phyloP scores from a whole-genome alignment of 2,113 vertebrate genomes.

The Thalassarche chlororhynchos region DNA sequence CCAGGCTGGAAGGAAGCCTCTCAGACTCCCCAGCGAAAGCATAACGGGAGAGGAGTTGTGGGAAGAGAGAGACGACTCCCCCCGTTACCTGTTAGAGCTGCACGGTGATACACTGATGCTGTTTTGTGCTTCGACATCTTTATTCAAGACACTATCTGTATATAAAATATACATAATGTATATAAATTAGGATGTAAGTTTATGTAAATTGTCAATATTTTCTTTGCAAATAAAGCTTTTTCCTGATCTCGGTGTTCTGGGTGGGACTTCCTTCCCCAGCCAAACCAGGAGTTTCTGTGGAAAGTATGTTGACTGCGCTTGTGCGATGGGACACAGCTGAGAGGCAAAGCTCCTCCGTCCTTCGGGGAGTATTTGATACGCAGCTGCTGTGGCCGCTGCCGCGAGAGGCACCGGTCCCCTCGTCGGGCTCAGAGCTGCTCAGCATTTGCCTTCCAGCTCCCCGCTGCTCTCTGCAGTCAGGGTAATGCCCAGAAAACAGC shows the following conservation, averaged over 20 bases:
- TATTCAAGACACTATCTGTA: constrained; percentile 52
- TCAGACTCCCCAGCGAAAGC: background rate
- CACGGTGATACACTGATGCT: background rate
- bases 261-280: background rate
- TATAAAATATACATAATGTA: constrained; percentile 76
- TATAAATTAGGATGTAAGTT: constrained; percentile 72
- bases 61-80: background rate
- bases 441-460: background rate
- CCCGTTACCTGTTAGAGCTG: background rate
- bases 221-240: constrained; percentile 64
- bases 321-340: background rate
- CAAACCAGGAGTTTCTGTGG: background rate
- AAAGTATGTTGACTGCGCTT: background rate
- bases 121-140: background rate
- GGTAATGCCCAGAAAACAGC: background rate
- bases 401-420: background rate
- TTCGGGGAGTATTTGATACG: accelerated
- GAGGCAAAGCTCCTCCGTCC: background rate
- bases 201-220: constrained; percentile 68
- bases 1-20: background rate
- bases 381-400: background rate
- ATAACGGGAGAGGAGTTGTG: background rate
- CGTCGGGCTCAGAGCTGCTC: accelerated
- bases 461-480: background rate
- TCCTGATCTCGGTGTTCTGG: background rate